These are phyloP conservation scores for Epirrhoe alternata DNA, from an alignment of 2,888 invertebrate species.

Conservation along the genomic window DNA sequence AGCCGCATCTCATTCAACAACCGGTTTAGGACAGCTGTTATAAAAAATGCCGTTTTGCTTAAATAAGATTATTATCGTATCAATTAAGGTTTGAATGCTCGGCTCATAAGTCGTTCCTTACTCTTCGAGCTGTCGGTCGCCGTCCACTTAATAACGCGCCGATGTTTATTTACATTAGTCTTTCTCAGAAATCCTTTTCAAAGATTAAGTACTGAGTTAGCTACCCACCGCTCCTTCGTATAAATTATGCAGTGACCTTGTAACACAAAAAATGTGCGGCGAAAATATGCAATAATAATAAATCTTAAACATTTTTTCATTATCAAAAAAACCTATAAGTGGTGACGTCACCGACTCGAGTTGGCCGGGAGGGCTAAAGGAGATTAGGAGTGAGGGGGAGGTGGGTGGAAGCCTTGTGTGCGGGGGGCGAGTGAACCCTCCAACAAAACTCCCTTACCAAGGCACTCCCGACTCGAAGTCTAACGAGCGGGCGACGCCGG, in stretches of 20 bases:
- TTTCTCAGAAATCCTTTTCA: constrained; percentile 9
- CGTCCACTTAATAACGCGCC: constrained; percentile 26
- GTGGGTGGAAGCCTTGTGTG: constrained; percentile 54
- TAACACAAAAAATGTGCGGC: constrained; percentile 50
- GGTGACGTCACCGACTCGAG: constrained; percentile 77
- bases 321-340: constrained; percentile 75
- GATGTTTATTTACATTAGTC: constrained; percentile 31
- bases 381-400: constrained; percentile 71
- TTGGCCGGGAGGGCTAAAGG: constrained; percentile 70
- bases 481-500: constrained; percentile 15
- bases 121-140: constrained; percentile 33
- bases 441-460: constrained; percentile 56
- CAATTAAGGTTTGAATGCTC: constrained; percentile 54
- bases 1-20: constrained; percentile 62
- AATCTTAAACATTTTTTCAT: constrained; percentile 69
- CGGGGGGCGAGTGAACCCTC: constrained; percentile 59
- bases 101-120: constrained; percentile 32
- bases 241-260: constrained; percentile 57
- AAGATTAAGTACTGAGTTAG: background rate
- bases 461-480: constrained; percentile 52
- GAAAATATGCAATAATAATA: constrained; percentile 60
- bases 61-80: constrained; percentile 59
- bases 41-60: constrained; percentile 60
- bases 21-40: constrained; percentile 71
- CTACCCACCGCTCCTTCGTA: constrained; percentile 24